These are phyloP conservation scores for Dorcus parallelipipedus DNA, from an alignment of 2,888 invertebrate species.

Conservation along the genomic window DNA sequence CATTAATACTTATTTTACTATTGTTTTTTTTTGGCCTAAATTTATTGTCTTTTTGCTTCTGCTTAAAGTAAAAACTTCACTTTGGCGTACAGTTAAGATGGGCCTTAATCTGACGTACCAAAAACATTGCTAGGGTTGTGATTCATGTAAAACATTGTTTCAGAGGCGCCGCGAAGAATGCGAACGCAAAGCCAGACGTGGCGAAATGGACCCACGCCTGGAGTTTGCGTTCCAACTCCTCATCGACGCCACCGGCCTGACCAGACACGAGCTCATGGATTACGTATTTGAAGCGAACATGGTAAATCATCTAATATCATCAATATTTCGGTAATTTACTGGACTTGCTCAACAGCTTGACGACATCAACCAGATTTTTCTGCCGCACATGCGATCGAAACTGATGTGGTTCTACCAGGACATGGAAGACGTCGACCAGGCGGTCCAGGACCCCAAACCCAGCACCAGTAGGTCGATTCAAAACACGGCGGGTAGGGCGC, in stretches of 20 bases:
- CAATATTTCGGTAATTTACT: too few species aligned
- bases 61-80: too few species aligned
- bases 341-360: constrained; percentile 60
- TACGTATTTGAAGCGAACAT: constrained; percentile 88
- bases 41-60: too few species aligned
- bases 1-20: too few species aligned
- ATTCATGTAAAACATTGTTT: constrained; percentile 14
- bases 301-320: constrained; percentile 50
- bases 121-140: too few species aligned
- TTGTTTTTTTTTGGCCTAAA: too few species aligned
- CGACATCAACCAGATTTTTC: constrained; percentile 82
- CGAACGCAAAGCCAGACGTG: constrained; percentile 83
- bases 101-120: too few species aligned
- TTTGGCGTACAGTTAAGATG: too few species aligned
- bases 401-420: constrained; percentile 89
- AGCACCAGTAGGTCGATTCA: constrained; percentile 40
- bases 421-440: constrained; percentile 63
- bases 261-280: constrained; percentile 84
- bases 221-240: constrained; percentile 87
- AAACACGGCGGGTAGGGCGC: constrained; percentile 40
- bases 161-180: constrained; percentile 84
- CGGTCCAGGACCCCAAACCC: constrained; percentile 38
- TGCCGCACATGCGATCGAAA: constrained; percentile 81
- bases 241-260: constrained; percentile 78
- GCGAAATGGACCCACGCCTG: constrained; percentile 89